Evolutionary conservation across 2,113 vertebrate genomes (phyloP).

Genomic region (Anhinga anhinga): DNA sequence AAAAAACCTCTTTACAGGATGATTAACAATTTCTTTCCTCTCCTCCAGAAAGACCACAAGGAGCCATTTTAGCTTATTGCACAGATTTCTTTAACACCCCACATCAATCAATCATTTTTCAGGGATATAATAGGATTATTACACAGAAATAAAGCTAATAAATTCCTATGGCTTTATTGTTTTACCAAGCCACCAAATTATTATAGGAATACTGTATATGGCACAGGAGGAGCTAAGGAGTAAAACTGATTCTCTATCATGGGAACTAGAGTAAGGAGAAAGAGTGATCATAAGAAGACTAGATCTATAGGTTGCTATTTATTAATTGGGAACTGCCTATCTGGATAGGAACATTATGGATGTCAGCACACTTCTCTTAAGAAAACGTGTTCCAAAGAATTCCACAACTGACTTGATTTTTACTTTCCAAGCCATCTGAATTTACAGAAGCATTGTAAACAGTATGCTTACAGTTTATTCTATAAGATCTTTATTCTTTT

Average conservation of each 20-base stretch:
- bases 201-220: neutral
- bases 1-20: neutral
- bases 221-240: neutral
- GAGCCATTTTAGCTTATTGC: neutral
- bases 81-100: neutral
- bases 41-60: neutral
- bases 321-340: neutral
- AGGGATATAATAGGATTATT: accelerated
- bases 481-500: neutral
- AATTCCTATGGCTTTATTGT: neutral
- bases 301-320: neutral
- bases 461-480: neutral
- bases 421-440: neutral
- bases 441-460: neutral
- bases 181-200: neutral
- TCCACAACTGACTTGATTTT: neutral
- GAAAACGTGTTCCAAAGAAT: neutral
- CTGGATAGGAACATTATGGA: neutral
- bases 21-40: neutral
- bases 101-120: neutral
- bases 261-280: neutral
- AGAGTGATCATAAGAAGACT: neutral
- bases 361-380: neutral
- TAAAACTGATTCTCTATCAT: neutral
- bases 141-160: neutral